A percentile compares a stretch with the other conserved stretches of the same genome.
These are phyloP conservation scores for Alfaro cultratus DNA, from an alignment of 2,797 vertebrate species.

Conservation along the genomic window DNA sequence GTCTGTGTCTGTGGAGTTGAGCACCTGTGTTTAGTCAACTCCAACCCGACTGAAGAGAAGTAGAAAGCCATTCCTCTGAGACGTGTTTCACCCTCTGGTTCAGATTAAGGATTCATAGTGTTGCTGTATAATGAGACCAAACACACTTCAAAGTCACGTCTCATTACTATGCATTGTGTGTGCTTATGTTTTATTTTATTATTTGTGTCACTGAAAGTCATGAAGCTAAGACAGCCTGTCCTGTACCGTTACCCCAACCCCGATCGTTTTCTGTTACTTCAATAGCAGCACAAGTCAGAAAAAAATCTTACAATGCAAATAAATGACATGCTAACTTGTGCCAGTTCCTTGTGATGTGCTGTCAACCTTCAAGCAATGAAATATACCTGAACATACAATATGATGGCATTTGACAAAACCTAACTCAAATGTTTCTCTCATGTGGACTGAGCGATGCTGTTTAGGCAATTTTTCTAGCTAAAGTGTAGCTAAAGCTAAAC, in stretches of 20 bases:
- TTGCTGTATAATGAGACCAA: background rate
- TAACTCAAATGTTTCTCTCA: background rate
- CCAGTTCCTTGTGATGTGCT: background rate
- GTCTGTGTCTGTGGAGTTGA: constrained; percentile 10
- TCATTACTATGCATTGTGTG: constrained; percentile 6
- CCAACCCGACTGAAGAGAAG: constrained; percentile 3
- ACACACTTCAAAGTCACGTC: constrained; percentile 6
- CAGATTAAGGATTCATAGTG: constrained; percentile 5
- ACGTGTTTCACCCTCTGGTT: constrained; percentile 4
- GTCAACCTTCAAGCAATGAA: background rate
- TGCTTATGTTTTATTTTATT: constrained; percentile 10
- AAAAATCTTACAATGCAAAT: background rate
- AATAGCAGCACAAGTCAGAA: background rate
- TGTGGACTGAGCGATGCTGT: background rate
- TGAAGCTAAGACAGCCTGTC: background rate
- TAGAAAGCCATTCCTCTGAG: background rate
- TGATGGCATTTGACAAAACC: background rate
- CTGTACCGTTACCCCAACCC: background rate
- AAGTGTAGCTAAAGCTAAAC: too few relatives aligned
- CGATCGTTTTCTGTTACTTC: background rate
- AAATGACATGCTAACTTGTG: background rate
- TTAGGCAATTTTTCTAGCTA: background rate
- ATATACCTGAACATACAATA: background rate
- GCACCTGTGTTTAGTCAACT: constrained; percentile 6
- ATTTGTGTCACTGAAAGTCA: constrained; percentile 9